Conservation (phyloP, 2,797 vertebrate species). For the Diceros bicornis region DNA sequence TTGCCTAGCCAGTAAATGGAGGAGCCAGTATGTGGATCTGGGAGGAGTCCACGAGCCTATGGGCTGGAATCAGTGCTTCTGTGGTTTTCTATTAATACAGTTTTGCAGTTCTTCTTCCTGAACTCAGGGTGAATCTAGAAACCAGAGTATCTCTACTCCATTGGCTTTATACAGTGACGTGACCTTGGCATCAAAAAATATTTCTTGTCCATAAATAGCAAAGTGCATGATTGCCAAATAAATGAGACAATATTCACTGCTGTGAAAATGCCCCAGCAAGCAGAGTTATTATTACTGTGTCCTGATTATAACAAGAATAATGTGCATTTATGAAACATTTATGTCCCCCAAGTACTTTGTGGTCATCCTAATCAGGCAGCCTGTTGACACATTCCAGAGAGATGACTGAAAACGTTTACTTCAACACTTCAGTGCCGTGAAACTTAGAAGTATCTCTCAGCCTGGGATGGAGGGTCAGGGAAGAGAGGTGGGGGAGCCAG, state of each 20-base stretch:
- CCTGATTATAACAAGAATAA: conserved; percentile 71
- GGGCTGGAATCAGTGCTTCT: neutral
- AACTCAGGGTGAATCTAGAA: conserved; percentile 11
- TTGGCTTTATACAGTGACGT: conserved; percentile 56
- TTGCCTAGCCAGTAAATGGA: neutral
- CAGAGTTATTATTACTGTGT: conserved; percentile 65
- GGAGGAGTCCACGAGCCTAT: neutral
- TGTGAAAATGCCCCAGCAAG: conserved; percentile 58
- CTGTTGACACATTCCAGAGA: conserved; percentile 50
- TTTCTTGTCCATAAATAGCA: conserved; percentile 68
- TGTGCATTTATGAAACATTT: conserved; percentile 60
- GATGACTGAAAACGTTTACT: neutral
- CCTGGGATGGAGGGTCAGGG: neutral
- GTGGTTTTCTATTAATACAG: conserved; percentile 32
- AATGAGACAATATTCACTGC: conserved; percentile 64
- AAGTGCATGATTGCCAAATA: conserved; percentile 70
- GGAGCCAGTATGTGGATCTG: neutral
- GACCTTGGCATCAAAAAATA: conserved; percentile 69
- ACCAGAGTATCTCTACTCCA: conserved; percentile 19
- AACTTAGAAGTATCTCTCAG: neutral
- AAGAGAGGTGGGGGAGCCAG: neutral
- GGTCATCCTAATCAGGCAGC: conserved; percentile 66
- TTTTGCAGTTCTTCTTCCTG: conserved; percentile 51
- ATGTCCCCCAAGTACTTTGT: conserved; percentile 24
- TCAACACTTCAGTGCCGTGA: neutral